Evolutionary conservation across 1,140 invertebrate species (phyloP).

Genomic region (Hylaeus volcanicus): DNA sequence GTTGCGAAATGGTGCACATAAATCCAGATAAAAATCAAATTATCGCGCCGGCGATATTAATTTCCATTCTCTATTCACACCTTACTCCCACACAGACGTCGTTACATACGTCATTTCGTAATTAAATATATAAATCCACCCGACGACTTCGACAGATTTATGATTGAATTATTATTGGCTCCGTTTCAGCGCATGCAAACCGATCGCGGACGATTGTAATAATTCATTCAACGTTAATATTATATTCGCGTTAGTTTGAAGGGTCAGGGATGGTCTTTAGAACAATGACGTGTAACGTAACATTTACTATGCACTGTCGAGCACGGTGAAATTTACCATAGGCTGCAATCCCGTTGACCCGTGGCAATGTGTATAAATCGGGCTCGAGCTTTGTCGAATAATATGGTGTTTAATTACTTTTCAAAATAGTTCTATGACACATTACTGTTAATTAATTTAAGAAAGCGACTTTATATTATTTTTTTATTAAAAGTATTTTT

Average conservation of each 20-base stretch:
- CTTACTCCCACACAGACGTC: not conserved
- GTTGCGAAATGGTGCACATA: too few relatives aligned
- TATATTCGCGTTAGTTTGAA: not conserved
- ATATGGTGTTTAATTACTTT: too few relatives aligned
- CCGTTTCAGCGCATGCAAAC: not conserved
- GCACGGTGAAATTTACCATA: not conserved
- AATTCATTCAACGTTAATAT: not conserved
- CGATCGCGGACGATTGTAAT: not conserved
- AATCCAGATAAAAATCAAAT: too few relatives aligned
- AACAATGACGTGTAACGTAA: slow-evolving; percentile 4
- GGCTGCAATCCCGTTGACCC: not conserved
- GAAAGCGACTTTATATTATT: too few relatives aligned
- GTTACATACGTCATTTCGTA: not conserved
- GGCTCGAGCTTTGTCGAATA: too few relatives aligned
- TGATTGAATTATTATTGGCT: not conserved
- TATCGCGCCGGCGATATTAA: too few relatives aligned
- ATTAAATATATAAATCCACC: not conserved
- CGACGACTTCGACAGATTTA: not conserved
- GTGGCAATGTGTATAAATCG: not conserved
- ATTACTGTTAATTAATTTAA: too few relatives aligned
- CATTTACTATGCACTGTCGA: not conserved
- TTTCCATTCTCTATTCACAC: too few relatives aligned
- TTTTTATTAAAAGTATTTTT: too few relatives aligned
- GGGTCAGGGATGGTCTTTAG: not conserved
- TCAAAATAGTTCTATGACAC: too few relatives aligned